Evolutionary conservation across 2,888 invertebrate genomes (phyloP).

Genomic region (Eupithecia insigniata): DNA sequence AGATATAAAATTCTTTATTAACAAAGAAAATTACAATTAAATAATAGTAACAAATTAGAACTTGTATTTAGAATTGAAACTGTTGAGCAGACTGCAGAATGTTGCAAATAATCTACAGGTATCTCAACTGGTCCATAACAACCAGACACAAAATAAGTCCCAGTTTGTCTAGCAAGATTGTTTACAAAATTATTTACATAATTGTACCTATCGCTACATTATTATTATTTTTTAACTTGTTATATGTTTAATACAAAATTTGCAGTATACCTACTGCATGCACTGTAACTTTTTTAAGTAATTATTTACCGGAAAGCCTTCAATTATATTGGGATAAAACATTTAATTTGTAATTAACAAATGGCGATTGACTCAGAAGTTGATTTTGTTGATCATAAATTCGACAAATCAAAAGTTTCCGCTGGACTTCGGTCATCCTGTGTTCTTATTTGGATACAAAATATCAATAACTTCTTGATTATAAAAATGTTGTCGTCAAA

Average conservation of each 20-base stretch:
- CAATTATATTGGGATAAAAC: conserved; percentile 49
- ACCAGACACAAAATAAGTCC: no score
- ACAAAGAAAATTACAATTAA: no score
- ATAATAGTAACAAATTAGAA: no score
- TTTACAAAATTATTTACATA: background rate
- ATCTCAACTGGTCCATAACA: no score
- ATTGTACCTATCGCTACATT: no score
- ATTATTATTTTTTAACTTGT: no score
- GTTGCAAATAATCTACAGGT: no score
- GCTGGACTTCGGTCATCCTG: background rate
- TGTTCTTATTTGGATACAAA: background rate
- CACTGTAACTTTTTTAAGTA: conserved; percentile 18
- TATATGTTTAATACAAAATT: no score
- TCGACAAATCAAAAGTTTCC: conserved; percentile 1
- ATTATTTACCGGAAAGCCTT: conserved; percentile 61
- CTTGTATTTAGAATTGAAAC: no score
- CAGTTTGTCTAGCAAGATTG: background rate
- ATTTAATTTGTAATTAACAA: conserved; percentile 18
- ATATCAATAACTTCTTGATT: background rate
- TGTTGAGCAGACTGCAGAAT: no score
- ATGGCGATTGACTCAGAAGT: conserved; percentile 13
- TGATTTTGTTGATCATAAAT: conserved; percentile 3
- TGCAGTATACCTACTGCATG: no score
- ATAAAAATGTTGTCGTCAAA: background rate
- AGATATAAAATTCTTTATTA: background rate